Evolutionary conservation across 92 coral and sea anemone genomes (phyloP), one percentile per base, ranked within the genome.

Genomic region (Zoanthus sansibaricus): DNA sequence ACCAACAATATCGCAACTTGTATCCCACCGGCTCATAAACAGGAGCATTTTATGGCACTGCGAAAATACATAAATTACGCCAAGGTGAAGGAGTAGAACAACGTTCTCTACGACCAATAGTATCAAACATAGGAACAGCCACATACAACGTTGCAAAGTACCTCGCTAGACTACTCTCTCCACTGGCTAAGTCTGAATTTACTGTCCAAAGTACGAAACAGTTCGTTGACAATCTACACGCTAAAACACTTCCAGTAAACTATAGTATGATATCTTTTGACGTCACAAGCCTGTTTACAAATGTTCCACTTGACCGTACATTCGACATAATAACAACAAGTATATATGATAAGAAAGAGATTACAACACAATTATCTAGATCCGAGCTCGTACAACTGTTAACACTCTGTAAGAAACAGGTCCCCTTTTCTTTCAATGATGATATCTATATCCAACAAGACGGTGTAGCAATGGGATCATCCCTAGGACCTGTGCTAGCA

Each of bases 401-500:
- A 58, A 59, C 46, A 8, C 72, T 79, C 0, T 79, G 85, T 47
- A 79, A 74, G 11, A 66, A 66, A 66, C 42, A 66, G 7, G 10
- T 66, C 7, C 32, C 3, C 18, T 66, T 66, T 11, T 18, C 71
- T 18, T 66, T 66, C 52, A 72, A 72, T 72, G 76, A 10, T 0
- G 20, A 7, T 8, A 70, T 71, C 14, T 83, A 45, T 64, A 70
- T 18, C 37, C 67, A 83, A 48, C 10, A 46, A 13, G 86, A 82
- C 46, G 86, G 62, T 7, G 86, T 82, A 30, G 86, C 86, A 3
- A 59, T 82, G 86, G 62, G 86, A 14, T 82, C 86, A 6, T 62
- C 86, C 10, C 58, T 83, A 15, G 87, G 87, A 44, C 87, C 87
- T 8, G 68, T 83, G 18, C 64, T 83, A 4, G 78, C 87, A n/a